Percentiles rank a stretch among this genome's conserved stretches.
These are phyloP conservation scores for Radopholus similis DNA, from an alignment of 1,140 invertebrate genomes.

Conservation along the genomic window DNA sequence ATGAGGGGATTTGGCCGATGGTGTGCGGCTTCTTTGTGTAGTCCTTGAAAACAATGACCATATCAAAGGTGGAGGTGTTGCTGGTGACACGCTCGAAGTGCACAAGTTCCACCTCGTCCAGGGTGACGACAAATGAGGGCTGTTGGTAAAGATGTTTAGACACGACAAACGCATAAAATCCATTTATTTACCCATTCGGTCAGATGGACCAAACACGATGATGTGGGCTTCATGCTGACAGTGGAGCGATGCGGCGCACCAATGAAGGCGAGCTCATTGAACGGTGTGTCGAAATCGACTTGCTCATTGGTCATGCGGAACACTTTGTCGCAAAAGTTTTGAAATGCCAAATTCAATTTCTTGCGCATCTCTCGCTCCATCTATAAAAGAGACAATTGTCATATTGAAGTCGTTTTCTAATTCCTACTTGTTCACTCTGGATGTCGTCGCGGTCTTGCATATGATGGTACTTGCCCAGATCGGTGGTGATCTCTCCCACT, in stretches of 20 bases:
- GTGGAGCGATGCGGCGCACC: conserved; percentile 95
- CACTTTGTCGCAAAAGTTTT: conserved; percentile 96
- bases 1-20: conserved; percentile 97
- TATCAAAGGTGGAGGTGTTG: conserved; percentile 97
- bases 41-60: conserved; percentile 99
- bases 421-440: conserved; percentile 80
- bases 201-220: conserved; percentile 88
- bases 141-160: conserved; percentile 52
- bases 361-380: conserved; percentile 91
- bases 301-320: conserved; percentile 91
- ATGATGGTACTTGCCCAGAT: conserved; percentile 97
- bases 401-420: background rate
- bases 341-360: conserved; percentile 93
- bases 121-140: conserved; percentile 94
- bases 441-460: conserved; percentile 99
- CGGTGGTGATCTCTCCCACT: conserved; percentile 98
- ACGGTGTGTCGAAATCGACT: conserved; percentile 97
- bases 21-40: conserved; percentile 87
- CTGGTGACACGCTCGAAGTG: conserved; percentile 98
- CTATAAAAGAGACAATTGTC: conserved; percentile 47
- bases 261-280: conserved; percentile 91
- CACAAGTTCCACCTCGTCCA: conserved; percentile 94
- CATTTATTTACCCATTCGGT: conserved; percentile 97
- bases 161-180: conserved; percentile 29
- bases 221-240: conserved; percentile 91